A percentile compares a stretch with the other conserved stretches of the same genome.
Evolutionary conservation across 1,140 invertebrate species (phyloP).

Genomic region (Drosophila repletoides): DNA sequence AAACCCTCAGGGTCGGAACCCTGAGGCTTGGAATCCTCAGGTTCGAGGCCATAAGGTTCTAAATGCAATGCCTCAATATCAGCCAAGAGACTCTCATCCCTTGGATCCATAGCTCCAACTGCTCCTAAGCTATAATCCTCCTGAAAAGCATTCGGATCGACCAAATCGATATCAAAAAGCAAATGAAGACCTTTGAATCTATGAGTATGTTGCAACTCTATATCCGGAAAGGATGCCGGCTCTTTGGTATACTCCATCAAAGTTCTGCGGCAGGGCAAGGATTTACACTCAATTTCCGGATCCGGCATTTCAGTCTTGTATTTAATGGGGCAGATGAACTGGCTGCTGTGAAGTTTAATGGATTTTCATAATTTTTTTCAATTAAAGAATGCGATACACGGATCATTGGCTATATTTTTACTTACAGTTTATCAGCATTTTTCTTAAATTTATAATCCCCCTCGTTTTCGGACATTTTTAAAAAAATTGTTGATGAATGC

Average conservation of each 20-base stretch:
- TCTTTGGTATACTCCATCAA: slow-evolving; percentile 35
- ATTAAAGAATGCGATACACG: too few relatives aligned
- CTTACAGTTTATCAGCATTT: slow-evolving; percentile 26
- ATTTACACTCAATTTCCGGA: slow-evolving; percentile 15
- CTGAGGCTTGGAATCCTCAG: too few relatives aligned
- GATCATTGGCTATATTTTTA: too few relatives aligned
- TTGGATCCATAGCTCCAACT: slow-evolving; percentile 19
- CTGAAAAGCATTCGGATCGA: slow-evolving; percentile 13
- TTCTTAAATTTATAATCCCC: slow-evolving; percentile 1
- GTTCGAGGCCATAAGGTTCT: too few relatives aligned
- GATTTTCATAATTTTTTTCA: too few relatives aligned
- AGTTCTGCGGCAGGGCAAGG: slow-evolving; percentile 38
- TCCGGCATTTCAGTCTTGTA: slow-evolving; percentile 41
- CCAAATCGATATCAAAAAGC: slow-evolving; percentile 43
- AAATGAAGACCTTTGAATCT: slow-evolving; percentile 37
- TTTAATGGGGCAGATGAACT: slow-evolving; percentile 27
- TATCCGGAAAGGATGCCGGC: slow-evolving; percentile 1
- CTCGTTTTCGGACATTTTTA: slow-evolving; percentile 16
- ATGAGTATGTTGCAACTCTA: slow-evolving; percentile 7
- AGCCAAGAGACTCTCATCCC: slow-evolving; percentile 22
- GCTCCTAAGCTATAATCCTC: too few relatives aligned
- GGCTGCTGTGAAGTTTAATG: slow-evolving; percentile 28
- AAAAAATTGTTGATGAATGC: neutral
- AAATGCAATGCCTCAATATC: slow-evolving; percentile 32
- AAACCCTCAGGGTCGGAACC: too few relatives aligned